A percentile compares a stretch with the other conserved stretches of the same genome.
These are phyloP conservation scores for Acleris cristana DNA, from an alignment of 2,888 invertebrate genomes.

Conservation along the genomic window DNA sequence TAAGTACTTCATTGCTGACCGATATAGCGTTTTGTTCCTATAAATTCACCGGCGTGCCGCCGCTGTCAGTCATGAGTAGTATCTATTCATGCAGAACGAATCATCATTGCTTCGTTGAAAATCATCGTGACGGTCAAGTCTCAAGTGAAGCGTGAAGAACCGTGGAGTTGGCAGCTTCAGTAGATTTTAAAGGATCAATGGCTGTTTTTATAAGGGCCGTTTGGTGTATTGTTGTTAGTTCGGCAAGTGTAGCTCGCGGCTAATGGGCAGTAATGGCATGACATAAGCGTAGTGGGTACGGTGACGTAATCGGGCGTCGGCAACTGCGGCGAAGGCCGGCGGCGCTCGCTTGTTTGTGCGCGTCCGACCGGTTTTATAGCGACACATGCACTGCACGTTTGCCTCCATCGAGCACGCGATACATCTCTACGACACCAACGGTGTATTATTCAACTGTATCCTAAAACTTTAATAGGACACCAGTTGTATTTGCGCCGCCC, in stretches of 20 bases:
- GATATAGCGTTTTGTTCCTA: slow-evolving; percentile 57
- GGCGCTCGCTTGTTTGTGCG: slow-evolving; percentile 61
- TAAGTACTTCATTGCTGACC: slow-evolving; percentile 43
- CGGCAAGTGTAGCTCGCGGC: slow-evolving; percentile 32
- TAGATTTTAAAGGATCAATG: slow-evolving; percentile 9
- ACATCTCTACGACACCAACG: slow-evolving; percentile 37
- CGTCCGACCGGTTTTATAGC: slow-evolving; percentile 66
- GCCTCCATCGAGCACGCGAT: slow-evolving; percentile 52
- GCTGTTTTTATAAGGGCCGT: slow-evolving; percentile 30
- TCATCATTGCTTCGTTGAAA: slow-evolving; percentile 52
- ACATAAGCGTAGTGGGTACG: slow-evolving; percentile 67
- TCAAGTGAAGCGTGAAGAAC: slow-evolving; percentile 50
- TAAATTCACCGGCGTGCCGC: slow-evolving; percentile 47
- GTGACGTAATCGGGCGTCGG: slow-evolving; percentile 80
- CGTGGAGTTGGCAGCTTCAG: slow-evolving; percentile 28
- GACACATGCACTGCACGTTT: slow-evolving; percentile 63
- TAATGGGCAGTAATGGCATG: slow-evolving; percentile 63
- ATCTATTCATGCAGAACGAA: slow-evolving; percentile 60
- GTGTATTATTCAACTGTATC: slow-evolving; percentile 22
- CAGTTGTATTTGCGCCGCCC: slow-evolving; percentile 6
- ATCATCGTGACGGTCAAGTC: slow-evolving; percentile 47
- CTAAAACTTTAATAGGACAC: slow-evolving; percentile 20
- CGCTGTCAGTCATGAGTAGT: slow-evolving; percentile 36
- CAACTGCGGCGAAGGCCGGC: slow-evolving; percentile 74
- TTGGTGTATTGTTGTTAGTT: slow-evolving; percentile 26